Base-by-base conservation (phyloP, 2,888 invertebrate genomes). In the Spodoptera picta region DNA sequence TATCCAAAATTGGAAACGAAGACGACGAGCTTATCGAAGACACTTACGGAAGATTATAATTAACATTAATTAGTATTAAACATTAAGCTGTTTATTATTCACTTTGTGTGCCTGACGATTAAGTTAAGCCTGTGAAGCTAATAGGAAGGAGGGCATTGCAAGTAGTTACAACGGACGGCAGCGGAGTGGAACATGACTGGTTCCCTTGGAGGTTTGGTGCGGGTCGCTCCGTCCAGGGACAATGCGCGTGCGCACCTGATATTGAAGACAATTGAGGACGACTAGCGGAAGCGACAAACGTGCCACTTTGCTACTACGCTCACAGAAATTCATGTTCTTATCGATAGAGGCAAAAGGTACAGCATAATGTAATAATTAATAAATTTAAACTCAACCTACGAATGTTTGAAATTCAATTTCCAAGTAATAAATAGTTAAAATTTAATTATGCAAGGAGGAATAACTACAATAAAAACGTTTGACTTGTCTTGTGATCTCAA, bases 111-210 rank as follows among this genome's bases (percentile, higher is more conserved):
- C 46, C 42, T 67, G 23, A 49, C 45, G 41, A 73, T 51, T 63
- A 63, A 62, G 61, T 52, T 62, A 61, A 70, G 75, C 65, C 58
- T 72, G 73, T 66, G 73, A 67, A 70, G 59, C 58, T 73, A 75
- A 78, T 72, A 84, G 83, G 87, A 89, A 89, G 83, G 85, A 86
- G 88, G 89, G 85, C 86, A 86, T 87, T 87, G 90, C 88, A 36
- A 36, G 36, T 36, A 36, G 36, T 36, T 36, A 9, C 36, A 86
- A 78, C 73, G 84, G 80, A 53, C 63, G 81, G 89, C 90, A 82
- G 75, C 92, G 81, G 86, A 84, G 90, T 90, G 93, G 88, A 90
- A 92, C 93, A 81, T 80, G 88, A 91, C 93, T 89, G 91, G 93
- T 93, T 93, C 91, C 89, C 88, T 80, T 54, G 82, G 71, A 77